Conservation (phyloP, 2,113 vertebrate genomes). For the Tragelaphus buxtoni region DNA sequence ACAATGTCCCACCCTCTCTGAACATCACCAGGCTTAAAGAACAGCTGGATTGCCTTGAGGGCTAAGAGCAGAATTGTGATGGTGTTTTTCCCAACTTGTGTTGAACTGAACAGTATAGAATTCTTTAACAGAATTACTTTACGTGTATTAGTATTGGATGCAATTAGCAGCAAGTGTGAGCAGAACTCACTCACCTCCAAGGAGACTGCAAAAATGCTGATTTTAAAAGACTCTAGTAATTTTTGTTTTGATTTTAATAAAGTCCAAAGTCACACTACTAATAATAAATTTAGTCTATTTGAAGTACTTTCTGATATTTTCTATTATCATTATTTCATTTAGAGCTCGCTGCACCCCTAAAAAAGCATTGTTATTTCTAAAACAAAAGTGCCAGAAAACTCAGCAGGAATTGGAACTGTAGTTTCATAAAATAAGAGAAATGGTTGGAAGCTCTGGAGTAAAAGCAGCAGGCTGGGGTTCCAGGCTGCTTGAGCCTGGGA, state of each 20-base stretch:
- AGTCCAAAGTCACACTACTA: not conserved
- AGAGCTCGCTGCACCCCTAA: not conserved
- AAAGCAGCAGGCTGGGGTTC: not conserved
- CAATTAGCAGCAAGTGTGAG: not conserved
- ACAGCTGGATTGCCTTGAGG: not conserved
- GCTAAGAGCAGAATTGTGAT: not conserved
- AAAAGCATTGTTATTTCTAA: not conserved
- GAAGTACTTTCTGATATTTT: not conserved
- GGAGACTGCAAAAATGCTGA: not conserved
- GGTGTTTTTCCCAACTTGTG: not conserved
- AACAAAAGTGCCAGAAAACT: not conserved
- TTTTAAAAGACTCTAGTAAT: not conserved
- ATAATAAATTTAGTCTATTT: not conserved
- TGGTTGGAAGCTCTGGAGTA: not conserved
- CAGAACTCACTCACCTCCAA: not conserved
- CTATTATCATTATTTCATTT: not conserved
- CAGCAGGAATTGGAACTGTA: not conserved
- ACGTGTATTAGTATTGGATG: not conserved
- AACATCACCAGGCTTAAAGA: not conserved
- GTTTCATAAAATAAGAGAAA: not conserved
- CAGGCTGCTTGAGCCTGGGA: not conserved
- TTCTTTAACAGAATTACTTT: not conserved
- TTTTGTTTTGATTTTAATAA: conserved; percentile 1
- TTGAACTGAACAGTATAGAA: not conserved
- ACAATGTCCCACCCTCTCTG: not conserved